These are phyloP conservation scores for Chelonus insularis DNA, from an alignment of 1,140 invertebrate species.

Conservation along the genomic window DNA sequence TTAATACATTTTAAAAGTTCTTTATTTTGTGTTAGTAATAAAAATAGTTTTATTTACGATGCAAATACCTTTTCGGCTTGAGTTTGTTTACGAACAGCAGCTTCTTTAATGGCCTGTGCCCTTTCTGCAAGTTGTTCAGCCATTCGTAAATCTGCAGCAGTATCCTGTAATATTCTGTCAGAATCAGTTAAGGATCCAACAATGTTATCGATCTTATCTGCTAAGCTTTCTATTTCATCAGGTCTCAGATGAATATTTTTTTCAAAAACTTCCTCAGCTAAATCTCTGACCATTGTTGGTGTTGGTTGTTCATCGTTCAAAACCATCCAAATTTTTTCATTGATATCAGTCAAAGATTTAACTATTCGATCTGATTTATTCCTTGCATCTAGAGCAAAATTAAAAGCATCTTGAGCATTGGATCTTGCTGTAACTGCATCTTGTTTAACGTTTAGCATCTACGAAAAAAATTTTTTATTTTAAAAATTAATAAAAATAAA, in stretches of 20 bases:
- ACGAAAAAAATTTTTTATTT: slow-evolving; percentile 11
- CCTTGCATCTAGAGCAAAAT: slow-evolving; percentile 61
- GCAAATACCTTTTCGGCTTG: slow-evolving; percentile 40
- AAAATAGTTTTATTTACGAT: no score
- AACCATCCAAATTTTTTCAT: slow-evolving; percentile 75
- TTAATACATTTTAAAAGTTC: background rate
- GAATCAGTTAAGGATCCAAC: slow-evolving; percentile 86
- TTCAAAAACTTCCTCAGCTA: slow-evolving; percentile 76
- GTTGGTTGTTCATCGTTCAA: slow-evolving; percentile 75
- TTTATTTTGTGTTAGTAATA: no score
- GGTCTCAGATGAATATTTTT: slow-evolving; percentile 75
- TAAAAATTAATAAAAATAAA: no score
- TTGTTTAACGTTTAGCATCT: slow-evolving; percentile 65
- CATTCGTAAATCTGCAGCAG: slow-evolving; percentile 72
- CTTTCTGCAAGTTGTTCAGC: slow-evolving; percentile 76
- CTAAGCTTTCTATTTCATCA: slow-evolving; percentile 82
- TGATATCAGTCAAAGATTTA: slow-evolving; percentile 62
- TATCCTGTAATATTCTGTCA: slow-evolving; percentile 85
- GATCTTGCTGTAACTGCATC: slow-evolving; percentile 62
- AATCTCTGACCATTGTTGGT: slow-evolving; percentile 77
- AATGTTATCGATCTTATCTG: slow-evolving; percentile 81
- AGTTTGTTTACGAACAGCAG: slow-evolving; percentile 42
- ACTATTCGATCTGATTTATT: slow-evolving; percentile 64
- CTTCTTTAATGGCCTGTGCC: slow-evolving; percentile 77
- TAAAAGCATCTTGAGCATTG: slow-evolving; percentile 65